These are phyloP conservation scores for Mesoclemmys tuberculata DNA, from an alignment of 2,113 vertebrate genomes.

Conservation along the genomic window DNA sequence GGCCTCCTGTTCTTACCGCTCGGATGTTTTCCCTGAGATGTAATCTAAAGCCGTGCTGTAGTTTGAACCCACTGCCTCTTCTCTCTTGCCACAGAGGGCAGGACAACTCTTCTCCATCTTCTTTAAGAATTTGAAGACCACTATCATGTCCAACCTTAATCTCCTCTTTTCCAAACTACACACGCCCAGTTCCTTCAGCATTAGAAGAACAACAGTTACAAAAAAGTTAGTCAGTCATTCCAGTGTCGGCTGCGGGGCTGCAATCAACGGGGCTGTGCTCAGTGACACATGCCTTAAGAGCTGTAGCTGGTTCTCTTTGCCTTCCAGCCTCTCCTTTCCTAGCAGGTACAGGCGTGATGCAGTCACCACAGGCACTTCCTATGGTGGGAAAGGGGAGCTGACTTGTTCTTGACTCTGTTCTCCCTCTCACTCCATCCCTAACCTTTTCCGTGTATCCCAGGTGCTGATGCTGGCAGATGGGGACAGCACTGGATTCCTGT, in stretches of 20 bases:
- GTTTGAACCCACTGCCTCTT: neutral
- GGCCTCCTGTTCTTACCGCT: neutral
- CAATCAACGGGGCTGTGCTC: neutral
- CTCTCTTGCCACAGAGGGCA: no score
- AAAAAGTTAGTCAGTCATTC: no score
- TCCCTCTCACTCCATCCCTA: neutral
- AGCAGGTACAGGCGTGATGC: neutral
- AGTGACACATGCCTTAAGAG: neutral
- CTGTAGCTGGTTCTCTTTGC: neutral
- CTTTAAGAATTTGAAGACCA: no score
- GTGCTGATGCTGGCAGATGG: slow-evolving; percentile 88
- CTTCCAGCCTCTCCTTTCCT: neutral
- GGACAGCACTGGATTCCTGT: slow-evolving; percentile 81
- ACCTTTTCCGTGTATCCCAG: slow-evolving; percentile 69
- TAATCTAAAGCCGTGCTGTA: neutral
- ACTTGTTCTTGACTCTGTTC: neutral
- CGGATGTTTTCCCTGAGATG: neutral
- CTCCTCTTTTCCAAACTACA: no score
- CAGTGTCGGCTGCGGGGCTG: neutral
- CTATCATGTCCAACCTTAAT: no score
- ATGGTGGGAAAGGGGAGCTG: neutral
- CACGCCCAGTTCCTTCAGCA: no score
- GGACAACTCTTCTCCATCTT: no score
- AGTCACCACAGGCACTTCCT: slow-evolving; percentile 18
- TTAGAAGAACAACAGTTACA: neutral